Evolutionary conservation across 2,797 vertebrate genomes (phyloP).

Genomic region (Bradypodion ventrale): DNA sequence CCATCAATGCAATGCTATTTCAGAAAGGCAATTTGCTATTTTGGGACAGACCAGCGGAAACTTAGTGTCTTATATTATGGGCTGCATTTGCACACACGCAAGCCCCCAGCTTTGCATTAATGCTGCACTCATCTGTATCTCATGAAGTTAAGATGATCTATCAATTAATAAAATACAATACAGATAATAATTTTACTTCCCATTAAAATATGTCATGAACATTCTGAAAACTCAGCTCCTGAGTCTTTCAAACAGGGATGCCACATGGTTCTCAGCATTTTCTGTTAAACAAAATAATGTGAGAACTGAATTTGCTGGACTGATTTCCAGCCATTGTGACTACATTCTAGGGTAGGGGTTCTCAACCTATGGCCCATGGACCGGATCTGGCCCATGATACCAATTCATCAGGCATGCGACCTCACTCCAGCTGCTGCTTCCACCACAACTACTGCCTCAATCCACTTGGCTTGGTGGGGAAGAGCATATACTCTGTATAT

Average conservation of each 20-base stretch:
- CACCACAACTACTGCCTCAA: too few relatives aligned
- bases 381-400: too few relatives aligned
- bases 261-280: background rate
- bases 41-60: conserved; percentile 7
- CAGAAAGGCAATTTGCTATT: conserved; percentile 27
- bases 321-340: background rate
- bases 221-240: too few relatives aligned
- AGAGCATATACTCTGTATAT: background rate
- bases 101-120: background rate
- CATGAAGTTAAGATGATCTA: background rate
- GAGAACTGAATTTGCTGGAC: background rate
- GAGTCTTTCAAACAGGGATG: background rate
- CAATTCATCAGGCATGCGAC: too few relatives aligned
- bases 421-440: too few relatives aligned
- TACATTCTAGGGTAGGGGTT: too few relatives aligned
- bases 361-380: too few relatives aligned
- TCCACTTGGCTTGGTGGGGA: too few relatives aligned
- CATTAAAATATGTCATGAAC: background rate
- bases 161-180: background rate
- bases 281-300: background rate
- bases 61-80: background rate
- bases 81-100: background rate
- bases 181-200: background rate
- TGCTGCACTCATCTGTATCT: background rate
- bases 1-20: background rate